Percentiles rank a stretch among this genome's conserved stretches.
phyloP scores from a whole-genome alignment of 2,888 invertebrate species.

The Adelphocoris suturalis region DNA sequence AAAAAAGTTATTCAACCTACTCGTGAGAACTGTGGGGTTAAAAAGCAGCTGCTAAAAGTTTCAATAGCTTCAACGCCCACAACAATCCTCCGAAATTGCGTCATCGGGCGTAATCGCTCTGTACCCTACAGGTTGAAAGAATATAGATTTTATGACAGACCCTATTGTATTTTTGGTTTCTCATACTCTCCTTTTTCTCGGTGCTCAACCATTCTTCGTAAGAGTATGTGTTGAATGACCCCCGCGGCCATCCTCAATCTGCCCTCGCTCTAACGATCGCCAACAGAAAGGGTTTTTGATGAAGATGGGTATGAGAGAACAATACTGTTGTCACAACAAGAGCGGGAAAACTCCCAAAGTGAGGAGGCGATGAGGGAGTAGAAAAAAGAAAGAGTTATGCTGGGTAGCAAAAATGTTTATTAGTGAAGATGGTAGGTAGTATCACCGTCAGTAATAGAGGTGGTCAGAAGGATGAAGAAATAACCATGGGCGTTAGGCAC shows the following conservation, averaged over 20 bases:
- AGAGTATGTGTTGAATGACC: background rate
- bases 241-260: background rate
- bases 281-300: background rate
- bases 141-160: background rate
- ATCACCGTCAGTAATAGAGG: background rate
- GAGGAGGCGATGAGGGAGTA: background rate
- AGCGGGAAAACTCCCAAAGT: background rate
- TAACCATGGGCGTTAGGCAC: constrained; percentile 8
- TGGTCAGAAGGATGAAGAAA: background rate
- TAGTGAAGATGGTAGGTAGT: background rate
- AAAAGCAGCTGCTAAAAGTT: too few species aligned
- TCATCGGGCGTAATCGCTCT: too few species aligned
- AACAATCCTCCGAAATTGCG: too few species aligned
- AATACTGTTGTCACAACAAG: background rate
- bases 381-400: background rate
- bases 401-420: background rate
- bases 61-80: too few species aligned
- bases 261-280: background rate
- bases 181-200: background rate
- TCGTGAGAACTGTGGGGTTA: too few species aligned
- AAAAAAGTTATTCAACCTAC: too few species aligned
- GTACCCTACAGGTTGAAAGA: background rate
- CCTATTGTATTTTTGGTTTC: background rate
- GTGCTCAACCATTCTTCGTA: background rate
- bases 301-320: background rate